Percentiles rank a stretch among this genome's conserved stretches.
phyloP scores from a whole-genome alignment of 2,888 invertebrate species.

The Tyria jacobaeae region DNA sequence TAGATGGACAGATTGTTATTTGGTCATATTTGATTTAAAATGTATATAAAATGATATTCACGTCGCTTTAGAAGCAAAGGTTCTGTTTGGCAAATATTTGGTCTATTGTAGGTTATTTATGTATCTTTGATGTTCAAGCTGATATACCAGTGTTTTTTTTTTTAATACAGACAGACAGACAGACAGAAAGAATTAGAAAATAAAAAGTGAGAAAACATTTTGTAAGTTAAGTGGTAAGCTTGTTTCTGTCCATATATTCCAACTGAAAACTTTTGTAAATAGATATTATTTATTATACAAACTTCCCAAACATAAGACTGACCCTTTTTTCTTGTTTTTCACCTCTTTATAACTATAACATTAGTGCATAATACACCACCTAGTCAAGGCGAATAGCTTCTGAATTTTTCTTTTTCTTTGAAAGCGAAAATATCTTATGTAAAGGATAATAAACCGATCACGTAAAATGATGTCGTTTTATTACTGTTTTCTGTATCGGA shows the following conservation, averaged over 20 bases:
- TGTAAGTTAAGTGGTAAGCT: slow-evolving; percentile 20
- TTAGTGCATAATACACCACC: slow-evolving; percentile 71
- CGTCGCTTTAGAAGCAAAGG: neutral
- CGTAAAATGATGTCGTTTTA: slow-evolving; percentile 57
- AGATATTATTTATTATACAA: slow-evolving; percentile 80
- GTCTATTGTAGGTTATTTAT: too few species aligned
- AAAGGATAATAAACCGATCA: slow-evolving; percentile 80
- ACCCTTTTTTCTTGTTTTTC: slow-evolving; percentile 84
- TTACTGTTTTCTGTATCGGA: slow-evolving; percentile 47
- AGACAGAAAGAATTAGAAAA: too few species aligned
- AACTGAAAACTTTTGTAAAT: slow-evolving; percentile 78
- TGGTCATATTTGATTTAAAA: slow-evolving; percentile 38
- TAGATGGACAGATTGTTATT: slow-evolving; percentile 46
- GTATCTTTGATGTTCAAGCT: too few species aligned
- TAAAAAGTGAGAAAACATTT: slow-evolving; percentile 24
- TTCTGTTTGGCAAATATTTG: neutral
- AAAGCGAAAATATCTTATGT: slow-evolving; percentile 78
- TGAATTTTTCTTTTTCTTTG: slow-evolving; percentile 72
- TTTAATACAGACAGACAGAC: too few species aligned
- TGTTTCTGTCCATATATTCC: slow-evolving; percentile 46
- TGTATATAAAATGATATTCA: slow-evolving; percentile 1
- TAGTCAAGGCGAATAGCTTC: slow-evolving; percentile 79
- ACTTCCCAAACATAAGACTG: slow-evolving; percentile 87
- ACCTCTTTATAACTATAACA: slow-evolving; percentile 74
- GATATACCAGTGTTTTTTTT: too few species aligned